Base-by-base conservation (phyloP, 64 coral and sea anemone species). In the Montipora sp. region DNA sequence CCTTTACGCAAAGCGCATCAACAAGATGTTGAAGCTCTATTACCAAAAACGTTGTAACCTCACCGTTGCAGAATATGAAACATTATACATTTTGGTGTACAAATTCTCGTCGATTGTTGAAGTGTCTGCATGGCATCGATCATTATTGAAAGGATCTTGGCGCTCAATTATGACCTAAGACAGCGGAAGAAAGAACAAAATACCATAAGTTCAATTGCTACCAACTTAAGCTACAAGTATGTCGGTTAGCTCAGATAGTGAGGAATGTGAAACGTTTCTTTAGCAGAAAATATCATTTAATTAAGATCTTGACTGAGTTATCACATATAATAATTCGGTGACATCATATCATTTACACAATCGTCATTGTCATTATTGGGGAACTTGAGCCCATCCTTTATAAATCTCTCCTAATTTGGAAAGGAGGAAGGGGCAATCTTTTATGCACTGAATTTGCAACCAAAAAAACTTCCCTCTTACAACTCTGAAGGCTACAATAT, bases 21-120 rank as follows among this genome's bases (percentile, higher is more conserved):
- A 27, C 24, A 27, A 27, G 24, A 27, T 27, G 24, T 53, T 53
- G 4, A 8, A 5, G 51, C 5, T 7, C 5, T 55, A 3, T 55
- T 55, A 7, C 51, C 51, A 5, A 55, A 55, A 65, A 18, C 60
- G 15, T 13, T 65, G 21, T 20, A 47, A 47, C 2, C 82, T 85
- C 47, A 85, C 82, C 61, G 82, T 85, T 50, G 82, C 9, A 8
- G 82, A 85, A 50, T 85, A 85, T 22, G 63, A 49, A 0, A 19
- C 19, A 19, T 85, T 85, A 4, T 70, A 85, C 19, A 85, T 85
- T 71, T 50, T 85, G 8, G 45, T 85, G 82, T 85, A 85, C 61
- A 85, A 51, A 68, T 85, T 18, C 5, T 7, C 47, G n/a, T 85
- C n/a, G 19, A 50, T 11, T 71, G 0, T 49, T 21, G 65, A 70